phyloP scores from a whole-genome alignment of 2,113 vertebrate species.

The Psilopogon haemacephalus region DNA sequence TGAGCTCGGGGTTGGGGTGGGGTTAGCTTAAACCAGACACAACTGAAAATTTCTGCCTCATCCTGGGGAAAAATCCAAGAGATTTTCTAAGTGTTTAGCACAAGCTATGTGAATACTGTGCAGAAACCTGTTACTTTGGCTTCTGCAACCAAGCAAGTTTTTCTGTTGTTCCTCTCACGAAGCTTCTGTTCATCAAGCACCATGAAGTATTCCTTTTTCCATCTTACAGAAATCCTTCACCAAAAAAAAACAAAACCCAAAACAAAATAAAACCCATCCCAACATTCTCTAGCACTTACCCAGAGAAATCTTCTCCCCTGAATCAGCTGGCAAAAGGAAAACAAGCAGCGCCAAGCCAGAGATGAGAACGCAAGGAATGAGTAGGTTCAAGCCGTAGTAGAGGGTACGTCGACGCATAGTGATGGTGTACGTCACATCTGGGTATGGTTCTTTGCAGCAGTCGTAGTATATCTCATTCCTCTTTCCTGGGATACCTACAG shows the following conservation, averaged over 20 bases:
- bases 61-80: neutral
- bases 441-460: slow-evolving; percentile 91
- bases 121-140: neutral
- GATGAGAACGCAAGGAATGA: slow-evolving; percentile 90
- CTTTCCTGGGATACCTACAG: slow-evolving; percentile 84
- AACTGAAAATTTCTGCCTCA: neutral
- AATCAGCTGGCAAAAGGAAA: slow-evolving; percentile 90
- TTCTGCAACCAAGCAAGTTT: neutral
- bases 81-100: neutral
- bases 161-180: neutral
- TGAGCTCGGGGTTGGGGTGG: too few species aligned
- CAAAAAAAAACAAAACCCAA: neutral
- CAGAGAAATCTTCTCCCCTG: slow-evolving; percentile 86
- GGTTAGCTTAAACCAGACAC: too few species aligned
- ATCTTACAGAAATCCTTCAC: neutral
- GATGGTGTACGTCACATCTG: slow-evolving; percentile 89
- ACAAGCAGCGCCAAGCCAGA: slow-evolving; percentile 88
- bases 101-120: neutral
- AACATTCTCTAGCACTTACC: slow-evolving; percentile 43
- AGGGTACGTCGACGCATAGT: slow-evolving; percentile 87
- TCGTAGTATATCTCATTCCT: slow-evolving; percentile 90
- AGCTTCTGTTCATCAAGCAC: neutral
- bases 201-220: neutral
- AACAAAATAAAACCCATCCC: too few species aligned
- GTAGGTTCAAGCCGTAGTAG: slow-evolving; percentile 89